Percentiles rank a stretch among this genome's conserved stretches.
phyloP scores from a whole-genome alignment of 2,113 vertebrate species.

The Anolis sagrei region DNA sequence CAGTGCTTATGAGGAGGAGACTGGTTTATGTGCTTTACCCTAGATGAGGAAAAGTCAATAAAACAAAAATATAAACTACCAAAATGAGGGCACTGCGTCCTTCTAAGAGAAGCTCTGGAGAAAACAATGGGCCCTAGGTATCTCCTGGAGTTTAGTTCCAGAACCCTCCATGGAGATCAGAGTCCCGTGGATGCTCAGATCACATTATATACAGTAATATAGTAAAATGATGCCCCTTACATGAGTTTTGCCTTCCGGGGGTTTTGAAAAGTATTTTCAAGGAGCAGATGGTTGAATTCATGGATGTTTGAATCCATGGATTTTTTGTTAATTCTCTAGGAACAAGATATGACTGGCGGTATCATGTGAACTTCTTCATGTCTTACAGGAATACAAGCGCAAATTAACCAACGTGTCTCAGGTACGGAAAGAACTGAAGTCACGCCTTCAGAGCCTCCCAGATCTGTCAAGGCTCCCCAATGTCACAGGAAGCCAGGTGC shows the following conservation, averaged over 20 bases:
- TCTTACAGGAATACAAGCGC: slow-evolving; percentile 94
- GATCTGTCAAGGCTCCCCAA: slow-evolving; percentile 89
- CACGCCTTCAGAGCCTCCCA: slow-evolving; percentile 91
- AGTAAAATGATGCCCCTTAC: no score
- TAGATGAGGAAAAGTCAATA: neutral
- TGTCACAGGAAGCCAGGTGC: slow-evolving; percentile 86
- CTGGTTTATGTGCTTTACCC: neutral
- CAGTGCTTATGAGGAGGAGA: neutral
- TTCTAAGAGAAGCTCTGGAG: neutral
- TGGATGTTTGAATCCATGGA: no score
- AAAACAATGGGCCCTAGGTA: no score
- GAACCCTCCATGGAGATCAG: no score
- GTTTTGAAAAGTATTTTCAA: no score
- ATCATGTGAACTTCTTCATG: slow-evolving; percentile 50
- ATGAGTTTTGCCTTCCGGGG: no score
- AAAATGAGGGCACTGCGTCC: no score
- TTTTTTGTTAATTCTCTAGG: neutral
- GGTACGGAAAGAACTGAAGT: slow-evolving; percentile 95
- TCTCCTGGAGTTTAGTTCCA: no score
- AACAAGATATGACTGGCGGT: neutral
- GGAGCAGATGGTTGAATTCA: no score
- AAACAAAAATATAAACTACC: neutral
- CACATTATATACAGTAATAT: no score
- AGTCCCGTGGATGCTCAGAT: no score
- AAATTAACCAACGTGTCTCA: slow-evolving; percentile 94